Base-by-base conservation (phyloP, 1,140 invertebrate species). In the Zaprionus camerounensis region DNA sequence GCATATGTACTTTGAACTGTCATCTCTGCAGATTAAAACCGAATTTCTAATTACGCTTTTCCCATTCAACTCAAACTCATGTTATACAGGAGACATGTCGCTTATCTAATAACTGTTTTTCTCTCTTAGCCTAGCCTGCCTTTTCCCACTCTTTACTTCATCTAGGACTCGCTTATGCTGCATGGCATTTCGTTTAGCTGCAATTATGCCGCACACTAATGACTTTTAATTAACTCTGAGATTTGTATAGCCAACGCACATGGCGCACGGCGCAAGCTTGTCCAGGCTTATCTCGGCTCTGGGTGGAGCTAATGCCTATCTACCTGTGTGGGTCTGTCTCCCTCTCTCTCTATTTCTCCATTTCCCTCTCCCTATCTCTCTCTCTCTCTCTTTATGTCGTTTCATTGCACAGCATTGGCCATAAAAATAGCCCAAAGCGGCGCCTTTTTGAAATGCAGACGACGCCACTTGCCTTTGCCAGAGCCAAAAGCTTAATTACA, bases 211-310 rank as follows among this genome's bases (percentile, higher is more conserved):
- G 58, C 71, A 74, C 70, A 76, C 85, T 88, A 90, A 88, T 90
- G 85, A 79, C 85, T 88, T 90, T 90, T 88, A 88, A 88, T 88
- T 90, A 88, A 87, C 70, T 82, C 81, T 73, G 46, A 85, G 85
- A 88, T 88, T 90, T 85, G 84, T 87, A 81, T 71, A 71, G 71
- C 56, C 65, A 53, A 71, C 55, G 51, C 70, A 74, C 55, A 72
- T 68, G 56, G 24, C 26, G 12, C 31, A 34, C 46, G 28, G 46
- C 38, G 56, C 41, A 49, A 65, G 67, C 57, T 57, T 62, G 34
- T 59, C 22, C 55, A 44, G 17, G 71, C 81, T 81, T 87, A 90
- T 87, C 84, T 81, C 15, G 26, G 34, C 56, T 68, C 49, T 73
- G 49, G 49, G 63, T 26, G 9, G 5, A 11, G 7, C 69, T 41